Conservation (phyloP, 2,888 invertebrate genomes). For the Boloria selene region DNA sequence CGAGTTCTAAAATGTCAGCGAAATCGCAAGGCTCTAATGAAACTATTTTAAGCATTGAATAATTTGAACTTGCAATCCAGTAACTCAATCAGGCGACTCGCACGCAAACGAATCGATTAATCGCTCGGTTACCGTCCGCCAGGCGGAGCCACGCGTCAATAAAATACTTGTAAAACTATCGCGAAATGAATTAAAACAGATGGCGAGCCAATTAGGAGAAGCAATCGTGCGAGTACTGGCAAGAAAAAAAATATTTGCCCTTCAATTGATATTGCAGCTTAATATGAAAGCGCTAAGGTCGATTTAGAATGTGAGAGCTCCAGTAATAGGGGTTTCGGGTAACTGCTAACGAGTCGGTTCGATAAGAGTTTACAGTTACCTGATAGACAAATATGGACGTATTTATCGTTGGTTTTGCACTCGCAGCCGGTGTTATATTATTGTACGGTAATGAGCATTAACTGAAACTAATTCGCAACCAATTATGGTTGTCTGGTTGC, state of each 20-base stretch:
- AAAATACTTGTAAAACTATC: constrained; percentile 83
- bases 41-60: constrained; percentile 33
- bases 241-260: constrained; percentile 68
- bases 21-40: constrained; percentile 14
- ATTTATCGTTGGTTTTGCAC: constrained; percentile 77
- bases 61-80: constrained; percentile 51
- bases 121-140: constrained; percentile 67
- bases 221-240: constrained; percentile 79
- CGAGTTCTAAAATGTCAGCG: not conserved
- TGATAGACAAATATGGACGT: constrained; percentile 81
- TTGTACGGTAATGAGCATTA: constrained; percentile 65
- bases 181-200: constrained; percentile 82
- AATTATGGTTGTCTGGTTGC: constrained; percentile 37
- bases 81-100: constrained; percentile 65
- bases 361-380: constrained; percentile 75
- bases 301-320: constrained; percentile 47
- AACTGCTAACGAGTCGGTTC: constrained; percentile 74
- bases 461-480: constrained; percentile 57
- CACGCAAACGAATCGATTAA: constrained; percentile 80
- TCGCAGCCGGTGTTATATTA: constrained; percentile 61
- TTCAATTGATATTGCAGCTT: constrained; percentile 52
- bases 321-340: constrained; percentile 74
- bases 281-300: constrained; percentile 50
- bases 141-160: constrained; percentile 80
- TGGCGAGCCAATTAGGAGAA: constrained; percentile 80